phyloP scores from a whole-genome alignment of 2,888 invertebrate species.

The Philopedon plagiatum region DNA sequence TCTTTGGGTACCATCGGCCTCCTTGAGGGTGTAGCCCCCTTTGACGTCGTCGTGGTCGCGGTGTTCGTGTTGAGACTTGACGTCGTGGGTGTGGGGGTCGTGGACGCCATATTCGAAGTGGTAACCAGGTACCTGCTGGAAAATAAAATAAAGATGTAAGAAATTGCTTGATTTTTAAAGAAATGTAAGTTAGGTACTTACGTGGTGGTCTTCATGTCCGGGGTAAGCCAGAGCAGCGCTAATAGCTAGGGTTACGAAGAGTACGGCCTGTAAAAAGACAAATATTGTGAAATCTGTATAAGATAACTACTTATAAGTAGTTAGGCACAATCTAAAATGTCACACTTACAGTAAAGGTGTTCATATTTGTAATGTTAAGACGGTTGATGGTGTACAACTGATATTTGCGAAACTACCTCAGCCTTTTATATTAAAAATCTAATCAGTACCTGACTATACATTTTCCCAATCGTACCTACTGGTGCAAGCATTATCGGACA shows the following conservation, averaged over 20 bases:
- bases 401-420: slow-evolving; percentile 1
- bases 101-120: slow-evolving; percentile 66
- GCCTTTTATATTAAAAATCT: slow-evolving; percentile 32
- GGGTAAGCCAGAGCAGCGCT: slow-evolving; percentile 42
- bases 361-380: slow-evolving; percentile 29
- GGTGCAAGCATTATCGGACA: neutral
- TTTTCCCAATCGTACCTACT: neutral
- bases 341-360: slow-evolving; percentile 38
- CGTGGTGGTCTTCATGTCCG: slow-evolving; percentile 33
- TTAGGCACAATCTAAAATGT: no score
- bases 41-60: slow-evolving; percentile 64
- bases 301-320: neutral
- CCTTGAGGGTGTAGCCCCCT: slow-evolving; percentile 64
- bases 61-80: slow-evolving; percentile 65
- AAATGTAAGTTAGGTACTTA: slow-evolving; percentile 1
- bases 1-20: slow-evolving; percentile 66
- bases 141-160: neutral
- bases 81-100: slow-evolving; percentile 66
- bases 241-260: slow-evolving; percentile 39
- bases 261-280: slow-evolving; percentile 25
- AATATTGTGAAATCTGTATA: neutral
- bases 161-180: neutral
- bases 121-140: slow-evolving; percentile 58
- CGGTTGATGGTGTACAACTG: slow-evolving; percentile 19
- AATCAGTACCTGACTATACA: neutral